Evolutionary conservation across 2,797 vertebrate genomes (phyloP), one percentile per base, ranked within the genome.

Genomic region (Gadopsis bispinosus): DNA sequence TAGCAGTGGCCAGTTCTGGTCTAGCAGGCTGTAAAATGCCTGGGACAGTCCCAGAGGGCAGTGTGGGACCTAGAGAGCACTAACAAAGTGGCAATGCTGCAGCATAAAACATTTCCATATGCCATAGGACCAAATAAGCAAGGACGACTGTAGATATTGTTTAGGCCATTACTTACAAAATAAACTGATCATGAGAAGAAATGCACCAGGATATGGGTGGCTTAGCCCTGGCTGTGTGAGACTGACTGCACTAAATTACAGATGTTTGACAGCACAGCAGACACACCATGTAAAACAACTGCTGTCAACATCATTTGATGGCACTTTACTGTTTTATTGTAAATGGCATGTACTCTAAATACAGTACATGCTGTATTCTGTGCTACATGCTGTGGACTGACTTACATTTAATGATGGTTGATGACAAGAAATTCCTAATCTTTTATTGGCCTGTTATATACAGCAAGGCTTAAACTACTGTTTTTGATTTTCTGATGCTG

Each of bases 1-100:
- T 14, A 70, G 47, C 74, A 59, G 51, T 19, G 19, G 58, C 17
- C 64, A 70, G 58, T 16, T 56, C 12, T 73, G 63, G n/a, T 79
- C 31, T 13, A 50, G 41, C 69, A 77, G 67, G 63, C 41, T 83
- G 66, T 22, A 65, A 83, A 73, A 73, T 56, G 73, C 58, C 69
- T 56, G 48, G 20, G 37, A 77, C 70, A 37, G 71, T 75, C 78
- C 62, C 83, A 56, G 54, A 79, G 67, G 76, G 45, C 29, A 72
- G 67, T 10, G 58, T 51, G 37, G 51, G 33, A 22, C 45, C 26
- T 58, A 70, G 3, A 67, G 50, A 41, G 29, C 39, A 37, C 4
- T 31, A 39, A 59, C 37, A 70, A 64, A 22, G 51, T 50, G 19
- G 29, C 53, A 64, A 51, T 13, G 35, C 35, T 53, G 61, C 26